Percentiles rank a stretch among this genome's conserved stretches.
phyloP scores from a whole-genome alignment of 1,140 invertebrate species.

The Dendrolimus punctatus region DNA sequence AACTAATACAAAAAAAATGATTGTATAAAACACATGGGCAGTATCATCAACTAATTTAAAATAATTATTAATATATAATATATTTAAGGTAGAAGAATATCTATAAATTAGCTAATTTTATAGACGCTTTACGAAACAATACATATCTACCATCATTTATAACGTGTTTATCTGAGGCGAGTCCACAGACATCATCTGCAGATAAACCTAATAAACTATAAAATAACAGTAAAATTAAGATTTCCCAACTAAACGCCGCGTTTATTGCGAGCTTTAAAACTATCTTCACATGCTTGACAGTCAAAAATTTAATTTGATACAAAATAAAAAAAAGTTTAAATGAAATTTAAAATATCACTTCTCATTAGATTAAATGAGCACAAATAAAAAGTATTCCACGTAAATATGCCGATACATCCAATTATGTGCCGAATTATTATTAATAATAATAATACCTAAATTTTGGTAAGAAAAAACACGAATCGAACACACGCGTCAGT shows the following conservation, averaged over 20 bases:
- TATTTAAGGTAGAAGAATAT: slow-evolving; percentile 37
- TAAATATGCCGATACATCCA: slow-evolving; percentile 1
- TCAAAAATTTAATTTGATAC: slow-evolving; percentile 11
- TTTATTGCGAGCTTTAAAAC: too few relatives aligned
- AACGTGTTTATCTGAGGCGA: not conserved
- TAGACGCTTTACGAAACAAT: slow-evolving; percentile 2
- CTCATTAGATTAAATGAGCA: slow-evolving; percentile 7
- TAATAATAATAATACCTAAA: slow-evolving; percentile 24
- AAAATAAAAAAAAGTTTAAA: slow-evolving; percentile 11
- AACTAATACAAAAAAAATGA: slow-evolving; percentile 47
- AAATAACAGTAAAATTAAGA: slow-evolving; percentile 5
- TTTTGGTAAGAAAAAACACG: slow-evolving; percentile 5
- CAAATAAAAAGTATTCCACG: slow-evolving; percentile 3
- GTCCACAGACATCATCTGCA: not conserved
- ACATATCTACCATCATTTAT: not conserved
- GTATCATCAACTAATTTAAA: slow-evolving; percentile 34
- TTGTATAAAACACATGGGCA: slow-evolving; percentile 31
- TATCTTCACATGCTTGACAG: not conserved
- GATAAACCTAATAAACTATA: slow-evolving; percentile 2
- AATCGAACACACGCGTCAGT: slow-evolving; percentile 4
- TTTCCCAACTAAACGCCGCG: slow-evolving; percentile 7
- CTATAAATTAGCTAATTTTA: slow-evolving; percentile 25
- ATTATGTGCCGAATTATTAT: too few relatives aligned
- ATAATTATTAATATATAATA: slow-evolving; percentile 23
- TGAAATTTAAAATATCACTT: slow-evolving; percentile 24